Evolutionary conservation across 1,140 invertebrate genomes (phyloP), one percentile per base, ranked within the genome.

Genomic region (Centruroides sculpturatus): DNA sequence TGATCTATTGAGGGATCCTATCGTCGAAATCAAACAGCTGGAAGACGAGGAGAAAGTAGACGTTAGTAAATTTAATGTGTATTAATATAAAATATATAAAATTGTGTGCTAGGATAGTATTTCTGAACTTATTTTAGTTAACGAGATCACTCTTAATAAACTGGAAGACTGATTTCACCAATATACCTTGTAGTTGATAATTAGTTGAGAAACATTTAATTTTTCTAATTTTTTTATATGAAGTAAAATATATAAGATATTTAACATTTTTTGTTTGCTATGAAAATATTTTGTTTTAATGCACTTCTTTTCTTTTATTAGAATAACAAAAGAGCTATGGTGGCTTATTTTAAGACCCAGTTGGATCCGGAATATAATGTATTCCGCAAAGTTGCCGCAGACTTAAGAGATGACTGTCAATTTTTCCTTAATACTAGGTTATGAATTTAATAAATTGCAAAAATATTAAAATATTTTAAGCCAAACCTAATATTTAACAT

Each of bases 371-470:
- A 87, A 47, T 93, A 91, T 72, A 77, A 85, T 63, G 80, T 83
- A 47, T 86, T 91, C 69, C 78, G 87, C 61, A 82, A 83, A 71
- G 87, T 92, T 5, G 90, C 91, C 0, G 83, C 82, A 3, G 89
- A 86, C 74, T 76, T 99, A 0, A 91, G 96, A 70, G 94, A 98
- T 70, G 95, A 98, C 70, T 99, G 96, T 70, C 79, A 86, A 63
- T 99, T 98, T 71, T 86, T 91, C 75, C 86, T 86, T 71, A 91
- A 89, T 1, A 87, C 95, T 78, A 94, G 92, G 76, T 93, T 87
- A 47, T 41, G 23, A 23, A 23, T 23, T 23, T 23, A 23, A 23
- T 23, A 23, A 0, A 23, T 23, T 23, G 23, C 0, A 23, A 23
- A 23, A 23, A 23, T 23, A 23, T 23, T 23, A 23, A 23, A 23